These are phyloP conservation scores for Buteo buteo DNA, from an alignment of 2,113 vertebrate genomes.

Conservation along the genomic window DNA sequence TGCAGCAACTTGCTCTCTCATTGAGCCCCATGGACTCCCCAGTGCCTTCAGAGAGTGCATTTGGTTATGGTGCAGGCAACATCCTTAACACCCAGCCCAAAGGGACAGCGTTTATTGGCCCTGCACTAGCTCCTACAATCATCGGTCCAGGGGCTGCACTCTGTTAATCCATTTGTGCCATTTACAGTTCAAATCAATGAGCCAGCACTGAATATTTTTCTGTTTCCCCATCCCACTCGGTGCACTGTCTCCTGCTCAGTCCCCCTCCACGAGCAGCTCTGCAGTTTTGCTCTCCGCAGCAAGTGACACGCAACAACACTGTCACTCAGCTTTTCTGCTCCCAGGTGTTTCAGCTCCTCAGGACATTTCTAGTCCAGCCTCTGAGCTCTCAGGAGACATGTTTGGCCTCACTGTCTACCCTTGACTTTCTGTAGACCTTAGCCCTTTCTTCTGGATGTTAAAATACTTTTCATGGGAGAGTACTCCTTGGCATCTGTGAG, in stretches of 20 bases:
- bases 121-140: background rate
- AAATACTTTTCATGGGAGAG: background rate
- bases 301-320: background rate
- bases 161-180: background rate
- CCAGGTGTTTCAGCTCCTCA: background rate
- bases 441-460: background rate
- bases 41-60: background rate
- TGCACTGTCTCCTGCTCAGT: background rate
- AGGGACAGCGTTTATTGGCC: background rate
- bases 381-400: background rate
- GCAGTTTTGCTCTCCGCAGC: background rate
- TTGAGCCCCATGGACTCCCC: background rate
- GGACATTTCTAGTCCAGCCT: background rate
- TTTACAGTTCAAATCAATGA: background rate
- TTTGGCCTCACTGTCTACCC: background rate
- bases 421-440: background rate
- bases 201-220: background rate
- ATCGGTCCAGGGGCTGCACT: background rate
- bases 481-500: background rate
- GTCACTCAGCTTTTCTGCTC: background rate
- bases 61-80: background rate
- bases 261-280: background rate
- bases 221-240: background rate
- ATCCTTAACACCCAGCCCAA: background rate
- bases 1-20: background rate